Evolutionary conservation across 2,797 vertebrate species (phyloP).

Genomic region (Chelonia mydas): DNA sequence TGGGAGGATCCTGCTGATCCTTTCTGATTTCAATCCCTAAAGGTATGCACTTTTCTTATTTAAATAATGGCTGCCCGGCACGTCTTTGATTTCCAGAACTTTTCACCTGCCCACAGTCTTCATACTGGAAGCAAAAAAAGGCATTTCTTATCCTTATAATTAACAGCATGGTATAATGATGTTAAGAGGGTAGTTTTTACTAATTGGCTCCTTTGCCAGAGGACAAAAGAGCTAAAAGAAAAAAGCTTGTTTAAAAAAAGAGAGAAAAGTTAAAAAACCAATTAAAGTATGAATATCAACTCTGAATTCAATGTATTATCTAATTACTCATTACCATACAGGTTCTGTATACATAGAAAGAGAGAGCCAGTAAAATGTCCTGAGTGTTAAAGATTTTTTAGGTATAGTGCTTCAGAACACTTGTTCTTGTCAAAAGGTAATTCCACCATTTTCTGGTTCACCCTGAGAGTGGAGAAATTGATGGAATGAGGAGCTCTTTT

Average conservation of each 20-base stretch:
- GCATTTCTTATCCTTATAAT: constrained; percentile 36
- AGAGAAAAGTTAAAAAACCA: not conserved
- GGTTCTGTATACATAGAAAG: not conserved
- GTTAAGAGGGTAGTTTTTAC: not conserved
- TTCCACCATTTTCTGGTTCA: not conserved
- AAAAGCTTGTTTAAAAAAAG: not conserved
- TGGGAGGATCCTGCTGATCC: constrained; percentile 9
- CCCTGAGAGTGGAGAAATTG: not conserved
- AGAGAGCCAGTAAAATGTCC: not conserved
- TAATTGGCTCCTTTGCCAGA: constrained; percentile 8
- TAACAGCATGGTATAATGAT: not conserved
- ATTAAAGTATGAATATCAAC: not conserved
- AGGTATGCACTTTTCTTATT: not conserved
- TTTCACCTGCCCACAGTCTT: not conserved
- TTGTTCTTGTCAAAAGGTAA: not conserved
- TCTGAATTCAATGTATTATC: not conserved
- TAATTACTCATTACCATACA: not conserved
- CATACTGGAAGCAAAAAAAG: not conserved
- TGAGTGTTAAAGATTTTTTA: not conserved
- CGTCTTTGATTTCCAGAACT: constrained; percentile 5
- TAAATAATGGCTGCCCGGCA: not conserved
- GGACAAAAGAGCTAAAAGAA: not conserved
- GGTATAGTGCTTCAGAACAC: not conserved
- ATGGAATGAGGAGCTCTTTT: not conserved
- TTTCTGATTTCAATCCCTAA: constrained; percentile 27